A percentile compares a stretch with the other conserved stretches of the same genome.
Conservation (phyloP, 2,113 vertebrate genomes). For the Thinocorus orbignyianus region DNA sequence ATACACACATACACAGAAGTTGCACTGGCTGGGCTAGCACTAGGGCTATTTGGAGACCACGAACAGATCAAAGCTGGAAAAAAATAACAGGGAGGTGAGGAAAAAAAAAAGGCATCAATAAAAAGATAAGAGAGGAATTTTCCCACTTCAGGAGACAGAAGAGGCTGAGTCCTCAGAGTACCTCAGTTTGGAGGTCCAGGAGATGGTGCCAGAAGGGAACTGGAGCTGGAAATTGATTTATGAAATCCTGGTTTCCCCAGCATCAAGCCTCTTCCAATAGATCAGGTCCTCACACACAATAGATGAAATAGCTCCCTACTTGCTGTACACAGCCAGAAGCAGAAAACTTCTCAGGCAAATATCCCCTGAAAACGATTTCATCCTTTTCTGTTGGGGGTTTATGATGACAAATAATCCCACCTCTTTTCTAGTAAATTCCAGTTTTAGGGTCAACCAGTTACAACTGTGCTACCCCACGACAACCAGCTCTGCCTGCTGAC, state of each 20-base stretch:
- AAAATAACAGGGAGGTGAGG: background rate
- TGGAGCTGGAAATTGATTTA: background rate
- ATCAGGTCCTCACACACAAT: background rate
- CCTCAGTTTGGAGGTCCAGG: background rate
- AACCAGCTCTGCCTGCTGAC: background rate
- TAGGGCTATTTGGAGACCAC: background rate
- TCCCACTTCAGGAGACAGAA: background rate
- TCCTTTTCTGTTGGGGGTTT: background rate
- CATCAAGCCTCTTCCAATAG: background rate
- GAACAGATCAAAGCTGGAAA: background rate
- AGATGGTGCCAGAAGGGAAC: background rate
- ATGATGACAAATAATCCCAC: background rate
- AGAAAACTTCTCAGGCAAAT: background rate
- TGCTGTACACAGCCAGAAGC: background rate
- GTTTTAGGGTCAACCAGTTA: constrained; percentile 29
- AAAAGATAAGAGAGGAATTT: background rate
- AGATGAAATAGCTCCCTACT: background rate
- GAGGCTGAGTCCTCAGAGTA: too few relatives aligned
- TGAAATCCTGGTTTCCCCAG: background rate
- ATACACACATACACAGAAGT: background rate
- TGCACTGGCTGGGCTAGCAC: background rate
- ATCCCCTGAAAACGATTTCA: background rate
- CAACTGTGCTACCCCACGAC: background rate
- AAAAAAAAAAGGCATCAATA: background rate
- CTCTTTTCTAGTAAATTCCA: constrained; percentile 12